Conservation (phyloP, 2,888 invertebrate genomes). For the Tortricodes alternella region DNA sequence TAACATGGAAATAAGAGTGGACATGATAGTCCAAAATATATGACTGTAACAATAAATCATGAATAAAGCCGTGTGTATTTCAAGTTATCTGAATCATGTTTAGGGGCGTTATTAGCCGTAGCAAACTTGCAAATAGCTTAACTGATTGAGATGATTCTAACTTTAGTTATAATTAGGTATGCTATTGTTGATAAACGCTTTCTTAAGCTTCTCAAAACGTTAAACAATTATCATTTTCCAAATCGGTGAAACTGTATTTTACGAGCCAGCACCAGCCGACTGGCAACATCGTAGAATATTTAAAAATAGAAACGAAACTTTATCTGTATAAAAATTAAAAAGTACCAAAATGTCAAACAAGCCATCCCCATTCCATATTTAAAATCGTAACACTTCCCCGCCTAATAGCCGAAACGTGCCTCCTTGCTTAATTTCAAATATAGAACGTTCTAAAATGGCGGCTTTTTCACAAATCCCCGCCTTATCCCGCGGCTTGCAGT, state of each 20-base stretch:
- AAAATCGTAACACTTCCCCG: slow-evolving; percentile 35
- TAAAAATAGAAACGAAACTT: neutral
- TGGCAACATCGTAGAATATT: neutral
- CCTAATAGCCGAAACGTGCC: slow-evolving; percentile 49
- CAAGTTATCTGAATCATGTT: too few relatives aligned
- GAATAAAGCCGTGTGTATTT: too few relatives aligned
- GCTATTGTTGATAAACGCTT: neutral
- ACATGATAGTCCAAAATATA: too few relatives aligned
- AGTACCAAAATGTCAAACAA: slow-evolving; percentile 22
- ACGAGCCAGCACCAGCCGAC: neutral
- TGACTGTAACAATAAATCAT: too few relatives aligned
- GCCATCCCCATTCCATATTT: slow-evolving; percentile 25
- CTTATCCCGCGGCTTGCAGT: slow-evolving; percentile 51
- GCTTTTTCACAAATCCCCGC: slow-evolving; percentile 49
- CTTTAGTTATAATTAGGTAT: too few relatives aligned
- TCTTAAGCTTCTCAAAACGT: neutral
- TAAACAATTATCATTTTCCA: neutral
- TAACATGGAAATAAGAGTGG: too few relatives aligned
- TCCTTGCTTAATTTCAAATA: slow-evolving; percentile 44
- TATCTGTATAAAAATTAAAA: slow-evolving; percentile 12
- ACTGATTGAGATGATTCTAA: too few relatives aligned
- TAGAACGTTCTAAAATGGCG: slow-evolving; percentile 50
- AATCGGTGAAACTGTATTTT: neutral
- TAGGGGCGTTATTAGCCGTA: too few relatives aligned
- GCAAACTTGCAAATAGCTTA: too few relatives aligned